Percentiles rank a stretch among this genome's conserved stretches.
Conservation (phyloP, 2,888 invertebrate genomes). For the Dicycla oo region DNA sequence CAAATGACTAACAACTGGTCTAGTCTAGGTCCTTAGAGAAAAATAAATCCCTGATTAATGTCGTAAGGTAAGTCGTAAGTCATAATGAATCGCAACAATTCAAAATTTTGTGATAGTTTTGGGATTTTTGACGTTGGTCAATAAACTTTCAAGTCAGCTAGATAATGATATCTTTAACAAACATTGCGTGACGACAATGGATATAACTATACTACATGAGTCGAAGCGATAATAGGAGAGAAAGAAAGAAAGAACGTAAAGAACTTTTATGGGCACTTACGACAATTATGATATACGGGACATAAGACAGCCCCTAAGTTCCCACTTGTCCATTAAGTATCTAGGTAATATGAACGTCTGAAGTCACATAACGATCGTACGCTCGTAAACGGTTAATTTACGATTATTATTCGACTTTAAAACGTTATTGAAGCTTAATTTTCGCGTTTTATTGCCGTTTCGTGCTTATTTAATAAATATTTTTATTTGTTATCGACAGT, state of each 20-base stretch:
- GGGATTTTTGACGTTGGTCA: neutral
- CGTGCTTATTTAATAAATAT: slow-evolving; percentile 80
- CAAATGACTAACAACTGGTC: neutral
- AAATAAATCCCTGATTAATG: neutral
- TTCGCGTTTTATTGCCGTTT: slow-evolving; percentile 81
- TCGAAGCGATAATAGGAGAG: neutral
- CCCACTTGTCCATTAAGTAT: slow-evolving; percentile 66
- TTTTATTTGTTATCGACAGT: slow-evolving; percentile 64
- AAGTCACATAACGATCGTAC: slow-evolving; percentile 70
- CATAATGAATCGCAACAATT: neutral
- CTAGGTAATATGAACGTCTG: slow-evolving; percentile 72
- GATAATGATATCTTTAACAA: no score
- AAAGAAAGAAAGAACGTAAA: no score
- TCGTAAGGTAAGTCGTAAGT: neutral
- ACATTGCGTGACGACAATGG: neutral
- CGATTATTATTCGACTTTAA: slow-evolving; percentile 78
- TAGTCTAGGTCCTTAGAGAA: neutral
- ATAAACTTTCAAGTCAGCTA: neutral
- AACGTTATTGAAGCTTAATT: slow-evolving; percentile 81
- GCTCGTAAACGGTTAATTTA: slow-evolving; percentile 76
- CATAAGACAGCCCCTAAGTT: slow-evolving; percentile 34
- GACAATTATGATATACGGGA: slow-evolving; percentile 42
- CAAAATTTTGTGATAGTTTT: neutral
- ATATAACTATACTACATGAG: slow-evolving; percentile 1
- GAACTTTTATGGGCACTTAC: slow-evolving; percentile 25